phyloP scores from a whole-genome alignment of 2,888 invertebrate species.

The Leucoma salicis region DNA sequence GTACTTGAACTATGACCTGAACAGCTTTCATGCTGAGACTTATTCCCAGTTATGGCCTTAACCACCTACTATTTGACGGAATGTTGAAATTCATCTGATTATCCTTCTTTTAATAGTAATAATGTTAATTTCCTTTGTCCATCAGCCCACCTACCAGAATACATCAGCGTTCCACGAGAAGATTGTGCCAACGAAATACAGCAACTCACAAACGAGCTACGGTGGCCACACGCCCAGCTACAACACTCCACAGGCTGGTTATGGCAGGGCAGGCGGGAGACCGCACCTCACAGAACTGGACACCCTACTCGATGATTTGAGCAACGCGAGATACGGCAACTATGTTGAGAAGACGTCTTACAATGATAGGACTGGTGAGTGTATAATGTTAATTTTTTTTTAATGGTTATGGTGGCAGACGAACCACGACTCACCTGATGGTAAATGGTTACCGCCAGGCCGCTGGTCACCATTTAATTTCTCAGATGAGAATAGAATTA shows the following conservation, averaged over 20 bases:
- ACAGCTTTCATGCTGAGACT: too few relatives aligned
- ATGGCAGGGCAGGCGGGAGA: conserved; percentile 61
- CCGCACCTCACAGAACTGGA: conserved; percentile 95
- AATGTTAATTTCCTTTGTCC: conserved; percentile 40
- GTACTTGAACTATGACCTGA: too few relatives aligned
- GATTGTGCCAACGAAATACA: conserved; percentile 62
- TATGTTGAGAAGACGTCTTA: conserved; percentile 60
- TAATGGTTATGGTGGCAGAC: too few relatives aligned
- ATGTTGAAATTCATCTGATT: too few relatives aligned
- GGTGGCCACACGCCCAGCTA: conserved; percentile 46
- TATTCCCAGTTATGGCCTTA: too few relatives aligned
- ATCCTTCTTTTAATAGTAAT: neutral
- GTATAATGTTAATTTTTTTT: conserved; percentile 18
- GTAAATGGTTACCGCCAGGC: too few relatives aligned
- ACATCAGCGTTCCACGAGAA: conserved; percentile 57
- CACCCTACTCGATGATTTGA: conserved; percentile 94
- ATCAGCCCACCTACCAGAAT: conserved; percentile 86
- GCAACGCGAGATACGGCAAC: conserved; percentile 85
- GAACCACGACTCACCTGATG: too few relatives aligned
- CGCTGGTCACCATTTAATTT: too few relatives aligned
- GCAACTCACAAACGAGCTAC: conserved; percentile 43
- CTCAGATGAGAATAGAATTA: too few relatives aligned
- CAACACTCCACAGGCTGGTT: conserved; percentile 43
- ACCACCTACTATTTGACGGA: too few relatives aligned
- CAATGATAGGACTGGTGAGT: conserved; percentile 63